These are phyloP conservation scores for Kryptolebias marmoratus DNA, from an alignment of 2,113 vertebrate species.

Conservation along the genomic window DNA sequence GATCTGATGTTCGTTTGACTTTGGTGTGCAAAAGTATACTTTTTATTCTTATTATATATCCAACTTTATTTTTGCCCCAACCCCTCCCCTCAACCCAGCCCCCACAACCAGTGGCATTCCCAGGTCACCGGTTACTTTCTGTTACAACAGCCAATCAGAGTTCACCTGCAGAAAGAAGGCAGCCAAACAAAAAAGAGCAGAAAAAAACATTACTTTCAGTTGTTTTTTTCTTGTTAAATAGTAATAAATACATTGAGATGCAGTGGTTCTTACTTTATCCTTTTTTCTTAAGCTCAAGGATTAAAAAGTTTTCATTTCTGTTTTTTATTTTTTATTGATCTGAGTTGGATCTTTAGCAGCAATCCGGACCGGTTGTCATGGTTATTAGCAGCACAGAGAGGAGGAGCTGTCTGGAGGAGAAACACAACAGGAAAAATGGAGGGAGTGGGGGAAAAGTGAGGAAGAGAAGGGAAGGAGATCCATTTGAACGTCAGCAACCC, in stretches of 20 bases:
- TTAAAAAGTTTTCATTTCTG: slow-evolving; percentile 82
- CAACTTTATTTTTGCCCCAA: slow-evolving; percentile 77
- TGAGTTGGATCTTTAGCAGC: slow-evolving; percentile 87
- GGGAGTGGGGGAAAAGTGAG: slow-evolving; percentile 39
- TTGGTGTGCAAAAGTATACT: slow-evolving; percentile 84
- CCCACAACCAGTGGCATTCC: slow-evolving; percentile 74
- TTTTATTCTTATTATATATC: slow-evolving; percentile 84
- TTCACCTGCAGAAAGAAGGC: slow-evolving; percentile 83
- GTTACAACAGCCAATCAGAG: slow-evolving; percentile 84
- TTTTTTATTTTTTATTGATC: slow-evolving; percentile 85
- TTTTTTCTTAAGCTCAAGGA: slow-evolving; percentile 84
- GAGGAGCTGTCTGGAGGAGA: slow-evolving; percentile 82
- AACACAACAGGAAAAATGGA: slow-evolving; percentile 67
- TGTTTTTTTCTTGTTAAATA: slow-evolving; percentile 86
- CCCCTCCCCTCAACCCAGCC: slow-evolving; percentile 71
- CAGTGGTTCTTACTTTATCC: slow-evolving; percentile 85
- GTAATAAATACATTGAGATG: slow-evolving; percentile 90
- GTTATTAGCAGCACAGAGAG: slow-evolving; percentile 87
- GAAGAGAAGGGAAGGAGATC: slow-evolving; percentile 58
- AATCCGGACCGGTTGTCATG: slow-evolving; percentile 85
- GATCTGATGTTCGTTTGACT: slow-evolving; percentile 76
- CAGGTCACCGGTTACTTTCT: slow-evolving; percentile 78
- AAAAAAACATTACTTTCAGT: slow-evolving; percentile 81
- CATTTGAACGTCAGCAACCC: slow-evolving; percentile 58
- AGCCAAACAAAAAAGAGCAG: slow-evolving; percentile 84